Evolutionary conservation across 2,888 invertebrate species (phyloP), one percentile per base, ranked within the genome.

Genomic region (Stenodera caucasica): DNA sequence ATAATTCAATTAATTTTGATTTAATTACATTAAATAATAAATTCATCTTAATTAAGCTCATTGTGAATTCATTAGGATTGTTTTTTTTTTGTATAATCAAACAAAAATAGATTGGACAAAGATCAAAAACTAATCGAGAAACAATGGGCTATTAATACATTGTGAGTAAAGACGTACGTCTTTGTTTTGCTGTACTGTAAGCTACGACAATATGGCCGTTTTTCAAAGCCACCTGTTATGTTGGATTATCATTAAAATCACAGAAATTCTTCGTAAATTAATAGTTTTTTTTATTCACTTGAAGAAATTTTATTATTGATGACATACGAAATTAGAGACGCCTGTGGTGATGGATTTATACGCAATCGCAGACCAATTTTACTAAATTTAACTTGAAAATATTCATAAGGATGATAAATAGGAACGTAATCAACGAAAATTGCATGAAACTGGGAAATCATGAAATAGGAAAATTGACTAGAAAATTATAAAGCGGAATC

Each of bases 91-190:
- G 21, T 45, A 12, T 45, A 23, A 45, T 21, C 12, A 5, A 40
- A 45, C n/a, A 45, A 23, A 45, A 45, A 23, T 45, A 45, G 23
- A 45, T 23, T 45, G 45, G 23, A 45, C 23, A 45, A 21, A 45
- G 45, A 21, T 45, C 23, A 21, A 45, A 45, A 23, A 45, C 12
- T 21, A 45, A 23, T 45, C 21, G 18, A 45, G 5, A 21, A 45
- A 45, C 45, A 45, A 45, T 45, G 21, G 23, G 12, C 18, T 23
- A 45, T 45, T 23, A n/a, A n/a, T n/a, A n/a, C n/a, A n/a, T n/a
- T n/a, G n/a, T n/a, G n/a, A n/a, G 45, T 45, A 45, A n/a, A 12
- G 45, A 18, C 40, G 11, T 40, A 45, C n/a, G 6, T 11, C 1
- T 11, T 40, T 40, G 0, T 18, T 26, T 4, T 26, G 26, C 5